Evolutionary conservation across 2,113 vertebrate genomes (phyloP), one percentile per base, ranked within the genome.

Genomic region (Clupea harengus): DNA sequence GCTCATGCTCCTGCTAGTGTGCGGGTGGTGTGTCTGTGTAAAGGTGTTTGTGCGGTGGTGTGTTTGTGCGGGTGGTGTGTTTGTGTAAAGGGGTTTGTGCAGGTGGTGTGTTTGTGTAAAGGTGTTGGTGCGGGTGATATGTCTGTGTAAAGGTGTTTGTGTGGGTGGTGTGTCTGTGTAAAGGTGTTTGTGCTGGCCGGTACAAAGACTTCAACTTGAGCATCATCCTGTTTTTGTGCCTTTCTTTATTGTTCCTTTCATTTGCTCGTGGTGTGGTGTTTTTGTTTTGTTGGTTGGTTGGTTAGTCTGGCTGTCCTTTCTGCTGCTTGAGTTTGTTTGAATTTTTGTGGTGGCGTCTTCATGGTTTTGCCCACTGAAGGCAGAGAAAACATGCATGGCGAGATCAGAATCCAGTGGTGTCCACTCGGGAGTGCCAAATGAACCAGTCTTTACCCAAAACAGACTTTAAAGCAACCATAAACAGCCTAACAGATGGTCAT

Each of bases 351-450:
- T 60, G 6, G 10, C 64, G 5, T 28, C 60, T 11, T 28, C 60
- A 67, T 67, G n/a, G n/a, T 25, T 28, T n/a, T 60, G 18, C 54
- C 54, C 20, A 67, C 7, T 67, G 9, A 25, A 28, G 11, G 64
- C n/a, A 13, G 1, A 67, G n/a, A 25, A 28, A 6, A 67, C 64
- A 11, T 67, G 64, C 64, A 28, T 67, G 64, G 64, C 25, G n/a
- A 67, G n/a, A 67, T 67, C n/a, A 67, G 25, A 67, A 67, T 67
- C 80, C 88, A 10, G 90, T 92, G 91, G 90, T 91, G 92, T 92
- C 92, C 92, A 92, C 91, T 89, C 86, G 60, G 64, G 64, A 67
- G 64, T 28, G n/a, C 64, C 64, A 67, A 67, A 67, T 67, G 25
- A 67, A 10, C 64, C 6, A 28, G 6, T 28, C 64, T 67, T 64